Base-by-base conservation (phyloP, 1,140 invertebrate genomes). In the Hycleus cichorii region DNA sequence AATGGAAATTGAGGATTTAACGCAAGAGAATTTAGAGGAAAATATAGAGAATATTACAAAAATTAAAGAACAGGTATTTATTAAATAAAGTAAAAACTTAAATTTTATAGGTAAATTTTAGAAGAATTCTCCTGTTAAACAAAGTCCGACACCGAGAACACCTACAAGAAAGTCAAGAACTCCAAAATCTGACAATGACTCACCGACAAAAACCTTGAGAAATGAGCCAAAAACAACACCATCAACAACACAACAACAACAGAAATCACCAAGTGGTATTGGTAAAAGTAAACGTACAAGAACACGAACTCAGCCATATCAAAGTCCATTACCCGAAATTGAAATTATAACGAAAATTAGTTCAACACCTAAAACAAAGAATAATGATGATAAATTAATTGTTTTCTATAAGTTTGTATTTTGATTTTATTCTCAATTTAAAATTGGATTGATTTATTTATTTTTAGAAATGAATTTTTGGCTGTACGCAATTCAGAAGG, bases 401-500 rank as follows among this genome's bases (percentile, higher is more conserved):
- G 83, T 89, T 32, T 90, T 91, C 69, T 90, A 88, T 71, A 89
- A 88, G 87, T 89, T 78, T 77, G 80, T 77, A 38, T 43, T 47
- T 25, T 52, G 26, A 18, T 3, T 12, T 25, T 48, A 12, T 18
- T n/a, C 2, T 38, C 27, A 8, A 27, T 25, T 25, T 11, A n/a
- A 48, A 12, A 43, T 47, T 11, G 24, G 38, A 47, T 52, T 60
- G 57, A 39, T 60, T 62, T 59, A 62, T 70, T 66, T 53, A 54
- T 68, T 75, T 78, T 56, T 57, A 90, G 88, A 73, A 89, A 89
- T 74, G 89, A 93, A 77, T 95, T 93, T 77, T 76, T 96, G 63
- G 92, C 91, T 25, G 90, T 95, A 1, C 80, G 93, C 63, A 95
- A 94, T 75, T 85, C 88, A 3, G 85, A 90, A 76, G 90, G 89